Base-by-base conservation (phyloP, 2,113 vertebrate genomes). In the Pterophyllum scalare region DNA sequence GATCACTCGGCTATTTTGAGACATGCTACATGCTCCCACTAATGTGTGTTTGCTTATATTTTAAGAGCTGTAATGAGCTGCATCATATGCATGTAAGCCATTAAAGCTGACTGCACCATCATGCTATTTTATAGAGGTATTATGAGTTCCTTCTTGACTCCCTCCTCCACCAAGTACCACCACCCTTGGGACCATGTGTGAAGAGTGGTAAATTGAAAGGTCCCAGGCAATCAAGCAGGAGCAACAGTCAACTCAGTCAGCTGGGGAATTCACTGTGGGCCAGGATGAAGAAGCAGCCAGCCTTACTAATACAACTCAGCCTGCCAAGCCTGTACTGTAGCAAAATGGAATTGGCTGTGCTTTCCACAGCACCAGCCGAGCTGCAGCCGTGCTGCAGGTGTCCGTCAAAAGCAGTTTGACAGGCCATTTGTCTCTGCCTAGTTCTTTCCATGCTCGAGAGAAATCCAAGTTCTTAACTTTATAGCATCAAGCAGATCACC, bases 131-230 rank as follows among this genome's bases (percentile, higher is more conserved):
- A 80, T 54, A 5, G 10, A 14, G 7, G 31, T 7, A 33, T 70
- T 74, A 67, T 79, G 64, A 70, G 12, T 56, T 31, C 79, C 1
- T 74, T 13, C 64, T 80, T 14, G 33, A 26, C 64, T 31, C 75
- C 20, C 12, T 6, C 15, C 14, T 4, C 58, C 19, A 22, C 19
- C 19, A 46, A 24, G 22, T 67, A 46, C 28, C 52, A 3, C 28
- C 28, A 24, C 28, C 31, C 54, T 17, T 74, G 80, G 83, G 59
- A 83, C 49, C 83, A 92, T 81, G 82, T 87, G 82, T 88, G 88
- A 80, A 59, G 74, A 90, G 86, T 70, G 84, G 88, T 85, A 93
- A 93, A 94, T 93, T 94, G 88, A 93, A 91, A 89, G 87, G 87
- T 83, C 87, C 84, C 87, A 92, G 91, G 90, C 90, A 91, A 94